Conservation (phyloP, 2,113 vertebrate species). For the Carollia perspicillata region DNA sequence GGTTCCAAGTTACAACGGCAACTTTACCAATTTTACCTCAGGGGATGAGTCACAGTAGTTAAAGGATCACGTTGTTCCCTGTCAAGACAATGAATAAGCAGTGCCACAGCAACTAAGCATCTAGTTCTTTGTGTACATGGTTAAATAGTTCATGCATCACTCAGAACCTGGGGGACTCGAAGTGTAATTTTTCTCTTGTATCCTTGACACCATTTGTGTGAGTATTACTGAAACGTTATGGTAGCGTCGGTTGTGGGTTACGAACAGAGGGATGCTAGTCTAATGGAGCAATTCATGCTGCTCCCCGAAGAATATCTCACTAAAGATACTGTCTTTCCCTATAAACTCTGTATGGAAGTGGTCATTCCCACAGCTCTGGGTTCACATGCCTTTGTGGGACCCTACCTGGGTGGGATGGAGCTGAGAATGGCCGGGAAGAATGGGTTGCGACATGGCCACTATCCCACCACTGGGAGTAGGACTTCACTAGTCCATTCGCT, state of each 20-base stretch:
- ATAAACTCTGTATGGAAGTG: background rate
- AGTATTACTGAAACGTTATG: background rate
- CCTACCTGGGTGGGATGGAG: background rate
- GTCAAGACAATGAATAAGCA: background rate
- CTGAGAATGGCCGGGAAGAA: background rate
- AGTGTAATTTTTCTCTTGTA: background rate
- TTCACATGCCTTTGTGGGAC: background rate
- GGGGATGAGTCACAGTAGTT: background rate
- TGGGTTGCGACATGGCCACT: background rate
- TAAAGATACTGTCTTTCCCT: background rate
- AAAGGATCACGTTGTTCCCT: constrained; percentile 33
- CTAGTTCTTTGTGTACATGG: background rate
- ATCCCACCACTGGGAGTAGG: background rate
- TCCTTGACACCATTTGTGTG: background rate
- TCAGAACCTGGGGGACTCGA: background rate
- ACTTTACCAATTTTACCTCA: constrained; percentile 10
- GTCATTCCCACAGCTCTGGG: background rate
- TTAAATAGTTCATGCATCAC: background rate
- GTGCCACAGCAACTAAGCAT: constrained; percentile 27
- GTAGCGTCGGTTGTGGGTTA: background rate
- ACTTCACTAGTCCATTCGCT: background rate
- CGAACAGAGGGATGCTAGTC: background rate
- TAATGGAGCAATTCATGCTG: background rate
- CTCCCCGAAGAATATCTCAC: background rate
- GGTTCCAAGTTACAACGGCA: background rate